Conservation (phyloP, 2,113 vertebrate genomes). For the Calidris pugnax region DNA sequence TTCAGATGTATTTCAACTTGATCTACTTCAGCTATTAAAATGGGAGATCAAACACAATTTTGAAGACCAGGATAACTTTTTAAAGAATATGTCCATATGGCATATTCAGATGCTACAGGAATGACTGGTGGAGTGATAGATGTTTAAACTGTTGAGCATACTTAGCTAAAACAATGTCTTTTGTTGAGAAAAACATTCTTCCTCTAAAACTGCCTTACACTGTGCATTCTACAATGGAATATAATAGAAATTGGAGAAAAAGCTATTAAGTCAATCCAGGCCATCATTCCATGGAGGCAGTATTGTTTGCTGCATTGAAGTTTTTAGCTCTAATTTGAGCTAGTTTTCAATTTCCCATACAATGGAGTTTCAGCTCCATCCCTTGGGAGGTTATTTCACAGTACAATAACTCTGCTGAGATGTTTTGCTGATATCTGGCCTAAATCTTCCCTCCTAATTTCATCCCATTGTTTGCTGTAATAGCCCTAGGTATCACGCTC, state of each 20-base stretch:
- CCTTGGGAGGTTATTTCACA: conserved; percentile 45
- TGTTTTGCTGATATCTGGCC: conserved; percentile 31
- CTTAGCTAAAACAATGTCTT: background rate
- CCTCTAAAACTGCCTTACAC: background rate
- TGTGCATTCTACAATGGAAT: background rate
- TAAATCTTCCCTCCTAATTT: conserved; percentile 46
- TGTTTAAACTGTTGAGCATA: background rate
- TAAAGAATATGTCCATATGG: background rate
- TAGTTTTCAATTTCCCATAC: conserved; percentile 37
- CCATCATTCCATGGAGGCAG: background rate
- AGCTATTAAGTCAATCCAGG: background rate
- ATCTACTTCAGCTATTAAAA: background rate
- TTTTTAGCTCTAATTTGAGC: conserved; percentile 38
- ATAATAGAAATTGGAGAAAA: background rate
- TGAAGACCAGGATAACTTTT: background rate
- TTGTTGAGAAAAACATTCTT: background rate
- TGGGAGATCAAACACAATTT: background rate
- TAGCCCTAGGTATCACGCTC: background rate
- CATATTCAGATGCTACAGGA: background rate
- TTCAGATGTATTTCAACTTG: background rate
- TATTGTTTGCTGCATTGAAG: background rate
- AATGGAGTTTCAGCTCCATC: background rate
- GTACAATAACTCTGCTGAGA: conserved; percentile 8
- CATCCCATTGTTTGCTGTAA: conserved; percentile 13
- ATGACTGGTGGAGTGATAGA: background rate